These are phyloP conservation scores for Drosophila ercepeae DNA, from an alignment of 1,140 invertebrate genomes.

Conservation along the genomic window DNA sequence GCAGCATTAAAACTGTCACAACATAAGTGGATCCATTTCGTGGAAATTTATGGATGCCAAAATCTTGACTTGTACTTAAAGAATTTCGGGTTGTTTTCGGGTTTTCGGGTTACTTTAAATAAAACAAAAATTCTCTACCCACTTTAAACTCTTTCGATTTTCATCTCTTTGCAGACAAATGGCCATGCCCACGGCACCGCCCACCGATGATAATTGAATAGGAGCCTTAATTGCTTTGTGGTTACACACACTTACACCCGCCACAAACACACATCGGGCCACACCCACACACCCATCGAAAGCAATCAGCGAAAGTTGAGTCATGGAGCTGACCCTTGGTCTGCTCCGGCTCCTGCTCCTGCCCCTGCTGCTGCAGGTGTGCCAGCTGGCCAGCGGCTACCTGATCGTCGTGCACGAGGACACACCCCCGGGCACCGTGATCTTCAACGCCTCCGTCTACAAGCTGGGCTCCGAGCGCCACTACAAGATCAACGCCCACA, in stretches of 20 bases:
- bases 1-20: constrained; percentile 43
- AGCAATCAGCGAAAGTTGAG: constrained; percentile 16
- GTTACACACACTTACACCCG: constrained; percentile 41
- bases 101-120: neutral
- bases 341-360: constrained; percentile 20
- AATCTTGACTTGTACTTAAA: neutral
- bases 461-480: constrained; percentile 89
- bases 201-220: constrained; percentile 74
- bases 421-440: constrained; percentile 87
- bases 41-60: neutral
- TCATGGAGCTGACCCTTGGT: constrained; percentile 44
- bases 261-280: neutral
- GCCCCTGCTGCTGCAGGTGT: constrained; percentile 7
- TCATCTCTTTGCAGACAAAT: constrained; percentile 35
- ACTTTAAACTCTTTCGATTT: neutral
- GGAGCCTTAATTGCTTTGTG: constrained; percentile 61
- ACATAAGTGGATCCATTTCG: constrained; percentile 6
- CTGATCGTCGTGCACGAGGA: constrained; percentile 89
- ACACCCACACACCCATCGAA: constrained; percentile 13
- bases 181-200: constrained; percentile 46
- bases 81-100: no score
- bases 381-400: constrained; percentile 84
- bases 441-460: constrained; percentile 92
- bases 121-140: neutral
- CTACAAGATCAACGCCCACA: constrained; percentile 90